Conservation (phyloP, 2,888 invertebrate genomes). For the Yponomeuta sedellus region DNA sequence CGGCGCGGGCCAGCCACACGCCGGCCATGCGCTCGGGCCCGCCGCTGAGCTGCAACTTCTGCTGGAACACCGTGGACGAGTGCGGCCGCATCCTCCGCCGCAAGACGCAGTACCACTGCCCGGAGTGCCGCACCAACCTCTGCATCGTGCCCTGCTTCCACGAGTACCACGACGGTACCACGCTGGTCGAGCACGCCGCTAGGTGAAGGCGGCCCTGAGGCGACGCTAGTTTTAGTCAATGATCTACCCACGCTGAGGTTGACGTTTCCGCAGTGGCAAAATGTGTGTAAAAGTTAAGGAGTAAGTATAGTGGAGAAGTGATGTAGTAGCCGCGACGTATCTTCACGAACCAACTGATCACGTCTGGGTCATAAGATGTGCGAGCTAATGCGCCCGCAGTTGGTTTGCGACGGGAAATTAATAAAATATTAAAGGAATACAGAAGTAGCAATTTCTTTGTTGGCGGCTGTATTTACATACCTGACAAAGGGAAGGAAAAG, state of each 20-base stretch:
- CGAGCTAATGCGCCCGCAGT: too few species aligned
- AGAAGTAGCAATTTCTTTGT: too few species aligned
- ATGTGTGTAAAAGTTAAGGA: too few species aligned
- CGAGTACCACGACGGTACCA: slow-evolving; percentile 80
- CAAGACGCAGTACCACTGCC: slow-evolving; percentile 93
- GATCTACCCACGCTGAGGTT: not conserved
- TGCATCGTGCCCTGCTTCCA: slow-evolving; percentile 95
- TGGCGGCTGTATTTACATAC: too few species aligned
- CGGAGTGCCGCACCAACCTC: slow-evolving; percentile 91
- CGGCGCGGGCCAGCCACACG: slow-evolving; percentile 85
- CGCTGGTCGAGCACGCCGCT: slow-evolving; percentile 31
- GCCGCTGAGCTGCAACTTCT: slow-evolving; percentile 91
- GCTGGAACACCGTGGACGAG: slow-evolving; percentile 92
- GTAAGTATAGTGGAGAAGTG: too few species aligned
- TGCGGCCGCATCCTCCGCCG: slow-evolving; percentile 88
- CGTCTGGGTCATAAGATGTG: too few species aligned
- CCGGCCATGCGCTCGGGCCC: slow-evolving; percentile 89
- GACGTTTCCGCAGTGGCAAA: too few species aligned
- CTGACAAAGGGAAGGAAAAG: too few species aligned
- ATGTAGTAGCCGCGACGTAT: too few species aligned
- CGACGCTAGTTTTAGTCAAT: not conserved
- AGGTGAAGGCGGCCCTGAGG: slow-evolving; percentile 54
- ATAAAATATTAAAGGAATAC: too few species aligned
- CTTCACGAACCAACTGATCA: too few species aligned
- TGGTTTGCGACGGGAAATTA: too few species aligned